Conservation (phyloP, 2,888 invertebrate genomes). For the Drosophila ezoana region DNA sequence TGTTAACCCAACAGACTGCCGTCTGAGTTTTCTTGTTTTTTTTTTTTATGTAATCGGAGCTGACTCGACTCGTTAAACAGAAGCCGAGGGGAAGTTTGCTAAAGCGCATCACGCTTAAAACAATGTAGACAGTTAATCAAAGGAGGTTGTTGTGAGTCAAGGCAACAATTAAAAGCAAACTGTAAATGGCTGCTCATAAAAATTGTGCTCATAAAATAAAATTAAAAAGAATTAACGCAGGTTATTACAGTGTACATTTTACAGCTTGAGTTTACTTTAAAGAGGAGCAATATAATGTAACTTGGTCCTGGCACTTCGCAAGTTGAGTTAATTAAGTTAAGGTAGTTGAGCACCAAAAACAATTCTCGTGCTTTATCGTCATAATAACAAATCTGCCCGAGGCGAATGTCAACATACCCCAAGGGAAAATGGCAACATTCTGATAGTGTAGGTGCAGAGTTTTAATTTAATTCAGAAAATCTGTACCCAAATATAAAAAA, state of each 20-base stretch:
- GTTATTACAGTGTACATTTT: too few relatives aligned
- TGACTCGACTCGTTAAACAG: constrained; percentile 24
- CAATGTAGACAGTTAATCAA: constrained; percentile 20
- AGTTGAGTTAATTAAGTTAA: too few relatives aligned
- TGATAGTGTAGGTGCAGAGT: not conserved
- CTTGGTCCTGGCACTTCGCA: too few relatives aligned
- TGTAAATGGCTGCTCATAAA: not conserved
- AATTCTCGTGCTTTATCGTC: too few relatives aligned
- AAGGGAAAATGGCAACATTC: not conserved
- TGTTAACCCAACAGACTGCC: constrained; percentile 27
- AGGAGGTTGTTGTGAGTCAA: not conserved
- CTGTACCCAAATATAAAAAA: not conserved
- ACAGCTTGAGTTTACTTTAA: too few relatives aligned
- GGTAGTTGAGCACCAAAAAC: too few relatives aligned
- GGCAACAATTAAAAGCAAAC: not conserved
- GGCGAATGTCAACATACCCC: too few relatives aligned
- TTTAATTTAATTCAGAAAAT: not conserved
- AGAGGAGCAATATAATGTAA: too few relatives aligned
- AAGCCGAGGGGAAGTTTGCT: constrained; percentile 9
- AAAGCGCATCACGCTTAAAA: constrained; percentile 6
- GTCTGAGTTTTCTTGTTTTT: not conserved
- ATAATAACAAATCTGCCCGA: too few relatives aligned
- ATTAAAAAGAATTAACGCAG: not conserved
- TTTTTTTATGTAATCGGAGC: constrained; percentile 30
- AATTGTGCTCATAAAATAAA: constrained; percentile 1